phyloP scores from a whole-genome alignment of 53 echinoderm and acorn worm species.

The Paracentrotus lividus region DNA sequence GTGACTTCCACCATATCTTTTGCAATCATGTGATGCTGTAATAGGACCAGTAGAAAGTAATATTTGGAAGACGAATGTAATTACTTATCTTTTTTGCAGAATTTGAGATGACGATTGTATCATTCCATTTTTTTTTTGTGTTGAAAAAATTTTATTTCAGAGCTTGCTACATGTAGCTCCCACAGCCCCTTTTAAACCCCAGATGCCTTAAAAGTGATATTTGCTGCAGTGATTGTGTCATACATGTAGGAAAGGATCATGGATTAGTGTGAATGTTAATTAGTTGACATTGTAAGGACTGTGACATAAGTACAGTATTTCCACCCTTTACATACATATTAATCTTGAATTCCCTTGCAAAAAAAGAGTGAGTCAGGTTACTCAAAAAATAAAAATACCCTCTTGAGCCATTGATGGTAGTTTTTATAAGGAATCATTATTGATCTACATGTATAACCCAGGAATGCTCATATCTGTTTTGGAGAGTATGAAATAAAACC shows the following conservation, averaged over 20 bases:
- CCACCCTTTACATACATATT: no score
- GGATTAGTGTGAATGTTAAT: conserved; percentile 7
- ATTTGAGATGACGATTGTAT: conserved; percentile 15
- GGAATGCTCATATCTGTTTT: no score
- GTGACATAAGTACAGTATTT: no score
- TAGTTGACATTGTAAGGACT: not conserved
- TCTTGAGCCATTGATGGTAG: no score
- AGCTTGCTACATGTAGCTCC: conserved; percentile 45
- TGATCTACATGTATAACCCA: no score
- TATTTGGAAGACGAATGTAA: not conserved
- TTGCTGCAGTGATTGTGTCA: conserved; percentile 48
- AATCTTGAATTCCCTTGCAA: no score
- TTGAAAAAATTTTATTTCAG: not conserved
- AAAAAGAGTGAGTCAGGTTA: no score
- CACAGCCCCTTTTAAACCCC: conserved; percentile 7
- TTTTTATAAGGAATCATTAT: no score
- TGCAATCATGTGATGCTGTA: not conserved
- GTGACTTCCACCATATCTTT: not conserved
- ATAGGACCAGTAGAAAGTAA: conserved; percentile 1
- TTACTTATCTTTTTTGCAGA: not conserved
- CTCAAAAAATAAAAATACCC: no score
- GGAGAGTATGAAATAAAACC: no score
- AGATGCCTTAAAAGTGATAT: conserved; percentile 28
- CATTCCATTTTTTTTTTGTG: conserved; percentile 28
- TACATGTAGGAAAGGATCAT: not conserved